phyloP scores from a whole-genome alignment of 2,797 vertebrate species.

The Centroberyx gerrardi region DNA sequence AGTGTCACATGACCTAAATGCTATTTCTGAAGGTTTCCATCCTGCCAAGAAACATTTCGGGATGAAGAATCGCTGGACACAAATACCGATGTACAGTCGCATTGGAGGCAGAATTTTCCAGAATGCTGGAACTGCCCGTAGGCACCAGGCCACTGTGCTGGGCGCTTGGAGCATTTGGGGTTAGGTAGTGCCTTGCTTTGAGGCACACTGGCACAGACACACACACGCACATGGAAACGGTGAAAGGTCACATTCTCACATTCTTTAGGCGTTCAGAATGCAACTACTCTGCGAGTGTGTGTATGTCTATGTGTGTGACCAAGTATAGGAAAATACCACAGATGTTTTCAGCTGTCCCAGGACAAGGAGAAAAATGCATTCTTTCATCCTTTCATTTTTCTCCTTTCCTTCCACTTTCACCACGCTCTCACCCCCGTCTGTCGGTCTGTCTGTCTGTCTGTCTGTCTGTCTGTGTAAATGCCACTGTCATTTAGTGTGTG shows the following conservation, averaged over 20 bases:
- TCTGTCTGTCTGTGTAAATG: background rate
- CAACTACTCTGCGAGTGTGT: slow-evolving; percentile 28
- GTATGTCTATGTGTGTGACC: slow-evolving; percentile 35
- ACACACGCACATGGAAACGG: slow-evolving; percentile 10
- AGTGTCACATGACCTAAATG: background rate
- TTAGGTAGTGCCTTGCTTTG: slow-evolving; percentile 50
- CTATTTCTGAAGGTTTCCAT: background rate
- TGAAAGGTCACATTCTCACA: slow-evolving; percentile 62
- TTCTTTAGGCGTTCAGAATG: slow-evolving; percentile 52
- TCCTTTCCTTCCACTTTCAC: slow-evolving; percentile 57
- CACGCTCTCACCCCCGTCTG: slow-evolving; percentile 51
- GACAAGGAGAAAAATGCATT: slow-evolving; percentile 73
- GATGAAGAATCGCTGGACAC: background rate
- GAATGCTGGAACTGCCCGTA: background rate
- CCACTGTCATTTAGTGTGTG: background rate
- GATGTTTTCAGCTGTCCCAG: slow-evolving; percentile 71
- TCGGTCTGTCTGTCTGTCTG: slow-evolving; percentile 40
- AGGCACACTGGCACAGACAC: slow-evolving; percentile 31
- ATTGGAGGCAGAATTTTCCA: slow-evolving; percentile 6
- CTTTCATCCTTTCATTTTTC: slow-evolving; percentile 67
- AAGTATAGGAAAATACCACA: slow-evolving; percentile 72
- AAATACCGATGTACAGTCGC: background rate
- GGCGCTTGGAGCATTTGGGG: background rate
- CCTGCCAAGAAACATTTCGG: background rate
- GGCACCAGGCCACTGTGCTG: background rate